These are phyloP conservation scores for Tortrix viridana DNA, from an alignment of 2,888 invertebrate species.

Conservation along the genomic window DNA sequence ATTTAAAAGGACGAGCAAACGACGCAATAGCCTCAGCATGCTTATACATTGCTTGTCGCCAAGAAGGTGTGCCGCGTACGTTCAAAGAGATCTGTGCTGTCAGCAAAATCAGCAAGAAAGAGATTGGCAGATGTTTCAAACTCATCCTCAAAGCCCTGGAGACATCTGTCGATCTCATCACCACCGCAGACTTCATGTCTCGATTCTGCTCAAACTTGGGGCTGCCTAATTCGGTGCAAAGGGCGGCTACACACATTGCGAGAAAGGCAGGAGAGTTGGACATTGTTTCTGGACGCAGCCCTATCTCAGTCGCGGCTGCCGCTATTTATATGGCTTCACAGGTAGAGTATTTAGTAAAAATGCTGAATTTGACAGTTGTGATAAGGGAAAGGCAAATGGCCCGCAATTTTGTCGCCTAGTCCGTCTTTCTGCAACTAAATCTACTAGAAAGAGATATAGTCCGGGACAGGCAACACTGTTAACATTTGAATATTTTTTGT, in stretches of 20 bases:
- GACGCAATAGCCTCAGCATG: constrained; percentile 99
- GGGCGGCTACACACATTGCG: constrained; percentile 98
- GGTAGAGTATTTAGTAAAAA: constrained; percentile 67
- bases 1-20: constrained; percentile 97
- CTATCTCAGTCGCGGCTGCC: constrained; percentile 99
- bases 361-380: not conserved
- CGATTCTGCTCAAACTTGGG: constrained; percentile 98
- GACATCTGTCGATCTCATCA: constrained; percentile 98
- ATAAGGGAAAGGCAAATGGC: not conserved
- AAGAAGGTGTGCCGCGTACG: constrained; percentile 99
- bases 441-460: too few species aligned
- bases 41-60: constrained; percentile 98
- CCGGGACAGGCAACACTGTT: too few species aligned
- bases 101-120: constrained; percentile 99
- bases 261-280: constrained; percentile 98
- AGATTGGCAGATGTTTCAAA: constrained; percentile 99
- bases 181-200: constrained; percentile 99
- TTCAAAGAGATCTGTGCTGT: constrained; percentile 99
- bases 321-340: constrained; percentile 99
- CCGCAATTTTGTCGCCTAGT: not conserved
- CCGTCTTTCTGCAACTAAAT: too few species aligned
- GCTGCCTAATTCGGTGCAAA: constrained; percentile 93
- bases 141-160: constrained; percentile 97
- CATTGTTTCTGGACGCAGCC: constrained; percentile 98
- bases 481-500: too few species aligned